These are phyloP conservation scores for Stenodera caucasica DNA, from an alignment of 2,888 invertebrate genomes.

Conservation along the genomic window DNA sequence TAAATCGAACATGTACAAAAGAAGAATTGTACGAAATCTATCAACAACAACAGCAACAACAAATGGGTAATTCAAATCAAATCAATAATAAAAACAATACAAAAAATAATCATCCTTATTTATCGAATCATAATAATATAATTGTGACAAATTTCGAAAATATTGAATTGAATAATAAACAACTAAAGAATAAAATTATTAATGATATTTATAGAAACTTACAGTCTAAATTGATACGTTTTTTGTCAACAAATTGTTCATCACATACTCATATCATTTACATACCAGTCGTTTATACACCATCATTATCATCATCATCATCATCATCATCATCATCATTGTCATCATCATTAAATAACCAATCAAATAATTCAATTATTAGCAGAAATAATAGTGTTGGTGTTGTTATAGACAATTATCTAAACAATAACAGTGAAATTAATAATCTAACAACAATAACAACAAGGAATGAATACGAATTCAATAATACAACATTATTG, in stretches of 20 bases:
- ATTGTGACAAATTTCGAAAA: conserved; percentile 18
- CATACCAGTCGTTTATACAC: conserved; percentile 26
- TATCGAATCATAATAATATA: conserved; percentile 28
- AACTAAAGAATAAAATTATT: conserved; percentile 11
- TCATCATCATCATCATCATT: neutral
- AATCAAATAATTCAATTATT: neutral
- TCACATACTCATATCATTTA: conserved; percentile 36
- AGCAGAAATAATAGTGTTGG: conserved; percentile 13
- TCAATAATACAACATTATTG: conserved; percentile 4
- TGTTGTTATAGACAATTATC: conserved; percentile 14
- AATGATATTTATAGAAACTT: conserved; percentile 26
- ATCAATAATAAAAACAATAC: conserved; percentile 15
- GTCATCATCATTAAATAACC: neutral
- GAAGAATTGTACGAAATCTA: conserved; percentile 19
- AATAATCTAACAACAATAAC: conserved; percentile 6
- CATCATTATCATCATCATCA: neutral
- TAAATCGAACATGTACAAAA: conserved; percentile 27
- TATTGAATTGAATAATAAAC: conserved; percentile 8
- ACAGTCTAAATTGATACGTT: conserved; percentile 24
- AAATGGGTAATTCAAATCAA: conserved; percentile 20
- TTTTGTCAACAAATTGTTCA: conserved; percentile 33
- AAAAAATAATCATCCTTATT: conserved; percentile 20
- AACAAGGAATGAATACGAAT: conserved; percentile 7
- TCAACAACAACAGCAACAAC: conserved; percentile 14
- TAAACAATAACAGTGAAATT: conserved; percentile 8